phyloP scores from a whole-genome alignment of 2,888 invertebrate genomes.

The Ypsolopha sequella region DNA sequence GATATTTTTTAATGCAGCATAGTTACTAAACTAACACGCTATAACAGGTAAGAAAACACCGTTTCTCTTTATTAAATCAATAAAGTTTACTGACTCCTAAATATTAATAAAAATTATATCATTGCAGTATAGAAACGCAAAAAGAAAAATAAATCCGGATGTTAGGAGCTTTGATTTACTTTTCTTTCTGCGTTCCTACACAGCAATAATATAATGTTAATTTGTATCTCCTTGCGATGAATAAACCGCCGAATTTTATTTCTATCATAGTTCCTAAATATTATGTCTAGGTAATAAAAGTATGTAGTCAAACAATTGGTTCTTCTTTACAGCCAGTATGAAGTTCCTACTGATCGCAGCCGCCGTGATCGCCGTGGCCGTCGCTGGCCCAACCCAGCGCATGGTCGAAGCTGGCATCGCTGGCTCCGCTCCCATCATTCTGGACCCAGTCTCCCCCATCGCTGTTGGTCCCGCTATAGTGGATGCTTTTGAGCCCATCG shows the following conservation, averaged over 20 bases:
- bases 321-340: conserved; percentile 32
- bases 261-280: neutral
- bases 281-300: neutral
- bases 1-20: neutral
- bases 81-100: neutral
- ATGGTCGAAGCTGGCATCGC: conserved; percentile 14
- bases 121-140: no score
- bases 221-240: no score
- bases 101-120: no score
- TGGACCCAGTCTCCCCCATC: conserved; percentile 16
- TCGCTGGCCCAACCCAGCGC: conserved; percentile 27
- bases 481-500: no score
- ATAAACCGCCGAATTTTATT: no score
- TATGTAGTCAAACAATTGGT: conserved; percentile 6
- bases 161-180: no score
- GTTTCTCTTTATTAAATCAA: neutral
- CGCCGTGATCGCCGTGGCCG: conserved; percentile 29
- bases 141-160: no score
- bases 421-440: conserved; percentile 6
- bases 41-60: neutral
- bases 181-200: no score
- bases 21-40: neutral
- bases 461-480: neutral
- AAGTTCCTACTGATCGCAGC: conserved; percentile 38
- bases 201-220: no score